Evolutionary conservation across 2,113 vertebrate genomes (phyloP).

Genomic region (Petrocephalus zakoni): DNA sequence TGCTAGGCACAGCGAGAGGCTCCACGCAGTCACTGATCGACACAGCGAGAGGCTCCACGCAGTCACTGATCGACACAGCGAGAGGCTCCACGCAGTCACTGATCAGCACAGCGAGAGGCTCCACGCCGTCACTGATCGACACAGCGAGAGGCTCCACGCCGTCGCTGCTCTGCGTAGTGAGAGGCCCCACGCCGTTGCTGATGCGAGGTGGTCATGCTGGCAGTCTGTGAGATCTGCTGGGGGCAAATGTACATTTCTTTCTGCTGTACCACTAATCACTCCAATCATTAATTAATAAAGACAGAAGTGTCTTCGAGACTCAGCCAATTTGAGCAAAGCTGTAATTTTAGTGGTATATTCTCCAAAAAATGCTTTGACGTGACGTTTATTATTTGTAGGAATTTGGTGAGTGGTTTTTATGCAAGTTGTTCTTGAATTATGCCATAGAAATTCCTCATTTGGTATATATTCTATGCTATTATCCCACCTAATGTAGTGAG

Average conservation of each 20-base stretch:
- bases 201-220: not conserved
- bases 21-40: no score
- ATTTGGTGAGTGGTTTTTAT: not conserved
- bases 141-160: no score
- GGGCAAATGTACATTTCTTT: not conserved
- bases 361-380: not conserved
- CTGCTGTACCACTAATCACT: not conserved
- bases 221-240: not conserved
- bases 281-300: not conserved
- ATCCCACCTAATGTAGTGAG: not conserved
- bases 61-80: no score
- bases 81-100: no score
- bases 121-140: no score
- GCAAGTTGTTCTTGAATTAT: not conserved
- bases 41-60: no score
- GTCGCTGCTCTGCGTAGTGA: no score
- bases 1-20: no score
- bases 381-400: not conserved
- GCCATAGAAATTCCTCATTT: not conserved
- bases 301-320: not conserved
- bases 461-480: not conserved
- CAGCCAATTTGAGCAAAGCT: not conserved
- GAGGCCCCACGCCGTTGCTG: not conserved
- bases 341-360: not conserved
- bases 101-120: no score